Evolutionary conservation across 2,113 vertebrate genomes (phyloP), one percentile per base, ranked within the genome.

Genomic region (Vulpes vulpes): DNA sequence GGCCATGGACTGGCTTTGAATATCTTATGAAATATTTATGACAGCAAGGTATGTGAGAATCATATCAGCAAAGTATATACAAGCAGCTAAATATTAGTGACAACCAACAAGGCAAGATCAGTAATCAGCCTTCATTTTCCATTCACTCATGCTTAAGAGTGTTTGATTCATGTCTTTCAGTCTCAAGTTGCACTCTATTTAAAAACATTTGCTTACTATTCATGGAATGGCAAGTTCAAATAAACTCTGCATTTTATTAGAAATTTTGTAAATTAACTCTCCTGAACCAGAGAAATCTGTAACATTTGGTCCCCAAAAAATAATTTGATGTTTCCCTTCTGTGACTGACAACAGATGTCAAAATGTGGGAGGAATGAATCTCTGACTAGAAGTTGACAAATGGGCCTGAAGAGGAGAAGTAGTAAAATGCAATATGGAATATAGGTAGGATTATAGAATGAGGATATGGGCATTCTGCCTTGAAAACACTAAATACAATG

Each of bases 11-110:
- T 95, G 97, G 71, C 83, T 98, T 98, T 98, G 98, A 98, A 98
- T 98, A 98, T 98, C 97, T 98, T 98, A 98, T 98, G 95, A 98
- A 98, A 98, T 98, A 98, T 98, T 98, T 98, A 98, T 98, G 96
- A 97, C 96, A 98, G 97, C 76, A 97, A 87, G 73, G 92, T 82
- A 98, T 98, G 96, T 76, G 97, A 92, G 89, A 98, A 95, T 98
- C 94, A 98, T 91, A 97, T 91, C 95, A 98, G 96, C 88, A 98
- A 98, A 98, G 89, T 73, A 95, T 97, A 96, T 95, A 97, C 97
- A 98, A 97, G 97, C 97, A 98, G 95, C 49, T 97, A 97, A 98
- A 98, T 92, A 98, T 99, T 98, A 98, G 96, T 98, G 96, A 98
- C 98, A 98, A 98, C 94, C 97, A 97, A 96, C 38, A 97, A 97